phyloP scores from a whole-genome alignment of 2,113 vertebrate genomes.

The Archocentrus centrarchus region DNA sequence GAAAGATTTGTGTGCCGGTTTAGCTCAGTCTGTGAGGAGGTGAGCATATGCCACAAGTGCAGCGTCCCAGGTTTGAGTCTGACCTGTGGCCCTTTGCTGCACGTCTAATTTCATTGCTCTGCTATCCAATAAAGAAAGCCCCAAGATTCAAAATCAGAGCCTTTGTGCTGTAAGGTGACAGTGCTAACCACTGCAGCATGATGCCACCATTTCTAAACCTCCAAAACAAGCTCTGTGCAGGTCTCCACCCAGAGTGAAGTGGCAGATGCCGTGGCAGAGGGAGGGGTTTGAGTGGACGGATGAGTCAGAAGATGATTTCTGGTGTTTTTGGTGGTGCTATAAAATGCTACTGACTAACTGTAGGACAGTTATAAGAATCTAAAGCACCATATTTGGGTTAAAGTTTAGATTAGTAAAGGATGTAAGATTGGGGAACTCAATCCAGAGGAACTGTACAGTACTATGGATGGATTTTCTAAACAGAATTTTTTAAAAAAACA shows the following conservation, averaged over 20 bases:
- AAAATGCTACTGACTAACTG: neutral
- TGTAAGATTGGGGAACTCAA: neutral
- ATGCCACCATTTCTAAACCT: neutral
- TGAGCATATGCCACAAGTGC: too few relatives aligned
- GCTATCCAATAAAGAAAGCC: neutral
- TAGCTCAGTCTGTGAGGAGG: too few relatives aligned
- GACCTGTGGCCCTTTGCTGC: too few relatives aligned
- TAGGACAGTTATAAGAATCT: neutral
- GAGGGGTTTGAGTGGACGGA: neutral
- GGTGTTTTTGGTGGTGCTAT: neutral
- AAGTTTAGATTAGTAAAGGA: neutral
- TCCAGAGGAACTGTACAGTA: neutral
- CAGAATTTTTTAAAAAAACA: too few relatives aligned
- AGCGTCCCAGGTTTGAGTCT: too few relatives aligned
- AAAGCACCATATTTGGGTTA: neutral
- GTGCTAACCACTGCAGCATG: neutral
- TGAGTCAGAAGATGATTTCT: conserved; percentile 9
- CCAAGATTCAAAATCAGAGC: neutral
- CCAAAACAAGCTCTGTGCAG: neutral
- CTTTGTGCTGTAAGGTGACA: neutral
- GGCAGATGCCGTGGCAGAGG: neutral
- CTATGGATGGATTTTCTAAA: neutral
- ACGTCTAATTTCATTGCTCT: too few relatives aligned
- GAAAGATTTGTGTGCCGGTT: too few relatives aligned
- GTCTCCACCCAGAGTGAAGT: neutral